A percentile compares a stretch with the other conserved stretches of the same genome.
phyloP scores from a whole-genome alignment of 2,797 vertebrate species.

The Premnoplex brunnescens region DNA sequence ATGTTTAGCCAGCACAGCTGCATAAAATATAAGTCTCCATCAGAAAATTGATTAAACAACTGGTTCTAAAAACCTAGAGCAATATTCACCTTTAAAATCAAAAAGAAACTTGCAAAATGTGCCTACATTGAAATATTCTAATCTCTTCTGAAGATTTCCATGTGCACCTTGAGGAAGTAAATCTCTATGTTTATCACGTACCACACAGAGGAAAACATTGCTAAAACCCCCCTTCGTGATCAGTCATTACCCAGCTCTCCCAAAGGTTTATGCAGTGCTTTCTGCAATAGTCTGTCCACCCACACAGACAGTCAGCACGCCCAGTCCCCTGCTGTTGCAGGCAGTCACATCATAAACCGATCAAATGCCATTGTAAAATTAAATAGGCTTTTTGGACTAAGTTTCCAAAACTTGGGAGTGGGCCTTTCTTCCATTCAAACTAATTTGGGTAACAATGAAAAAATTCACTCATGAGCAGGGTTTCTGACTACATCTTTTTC shows the following conservation, averaged over 20 bases:
- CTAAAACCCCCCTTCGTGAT: background rate
- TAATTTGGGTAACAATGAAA: constrained; percentile 64
- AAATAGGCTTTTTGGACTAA: constrained; percentile 49
- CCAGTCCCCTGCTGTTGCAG: background rate
- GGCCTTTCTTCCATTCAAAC: constrained; percentile 53
- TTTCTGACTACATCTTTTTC: constrained; percentile 60
- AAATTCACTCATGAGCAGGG: constrained; percentile 17
- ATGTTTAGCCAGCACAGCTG: background rate
- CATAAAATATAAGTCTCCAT: background rate
- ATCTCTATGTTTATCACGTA: background rate
- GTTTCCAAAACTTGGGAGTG: constrained; percentile 58
- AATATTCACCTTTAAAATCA: background rate
- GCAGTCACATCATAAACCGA: constrained; percentile 29
- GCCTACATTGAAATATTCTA: background rate
- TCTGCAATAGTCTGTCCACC: background rate
- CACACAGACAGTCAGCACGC: background rate
- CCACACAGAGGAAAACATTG: background rate
- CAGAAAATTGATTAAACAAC: background rate
- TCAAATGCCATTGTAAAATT: constrained; percentile 50
- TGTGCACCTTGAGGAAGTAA: background rate
- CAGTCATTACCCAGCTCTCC: background rate
- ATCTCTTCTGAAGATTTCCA: background rate
- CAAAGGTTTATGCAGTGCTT: background rate
- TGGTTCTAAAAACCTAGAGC: background rate
- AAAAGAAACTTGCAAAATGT: background rate